These are phyloP conservation scores for Mactra quadrangularis DNA, from an alignment of 1,140 invertebrate species.

Conservation along the genomic window DNA sequence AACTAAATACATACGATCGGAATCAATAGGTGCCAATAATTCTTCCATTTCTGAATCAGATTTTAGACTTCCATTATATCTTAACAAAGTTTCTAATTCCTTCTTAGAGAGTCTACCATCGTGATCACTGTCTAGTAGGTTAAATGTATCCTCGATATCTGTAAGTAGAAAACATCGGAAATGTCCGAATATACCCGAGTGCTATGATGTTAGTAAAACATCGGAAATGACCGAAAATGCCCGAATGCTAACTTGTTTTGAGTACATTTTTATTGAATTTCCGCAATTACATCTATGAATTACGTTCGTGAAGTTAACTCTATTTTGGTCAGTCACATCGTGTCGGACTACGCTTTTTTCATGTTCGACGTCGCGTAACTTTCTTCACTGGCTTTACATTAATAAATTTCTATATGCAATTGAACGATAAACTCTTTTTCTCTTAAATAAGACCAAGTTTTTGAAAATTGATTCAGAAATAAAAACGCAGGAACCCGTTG, in stretches of 20 bases:
- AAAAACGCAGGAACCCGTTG: no score
- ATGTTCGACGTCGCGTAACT: no score
- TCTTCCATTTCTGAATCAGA: conserved; percentile 50
- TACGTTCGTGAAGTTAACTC: no score
- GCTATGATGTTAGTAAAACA: neutral
- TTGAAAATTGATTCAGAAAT: no score
- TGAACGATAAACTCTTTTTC: no score
- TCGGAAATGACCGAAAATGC: neutral
- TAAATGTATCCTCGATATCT: conserved; percentile 49
- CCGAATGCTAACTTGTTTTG: neutral
- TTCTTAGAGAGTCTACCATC: conserved; percentile 31
- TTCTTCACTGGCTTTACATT: no score
- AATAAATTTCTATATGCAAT: no score
- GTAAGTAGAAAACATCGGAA: neutral
- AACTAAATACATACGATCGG: conserved; percentile 54
- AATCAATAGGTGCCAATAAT: conserved; percentile 27
- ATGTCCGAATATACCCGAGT: neutral
- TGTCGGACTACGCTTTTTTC: no score
- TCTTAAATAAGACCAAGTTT: no score
- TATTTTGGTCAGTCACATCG: no score
- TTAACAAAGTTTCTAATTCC: conserved; percentile 36
- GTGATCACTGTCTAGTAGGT: conserved; percentile 43
- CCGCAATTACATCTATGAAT: no score
- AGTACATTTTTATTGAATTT: no score
- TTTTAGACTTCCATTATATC: conserved; percentile 50